Evolutionary conservation across 2,113 vertebrate species (phyloP).

Genomic region (Ictalurus furcatus): DNA sequence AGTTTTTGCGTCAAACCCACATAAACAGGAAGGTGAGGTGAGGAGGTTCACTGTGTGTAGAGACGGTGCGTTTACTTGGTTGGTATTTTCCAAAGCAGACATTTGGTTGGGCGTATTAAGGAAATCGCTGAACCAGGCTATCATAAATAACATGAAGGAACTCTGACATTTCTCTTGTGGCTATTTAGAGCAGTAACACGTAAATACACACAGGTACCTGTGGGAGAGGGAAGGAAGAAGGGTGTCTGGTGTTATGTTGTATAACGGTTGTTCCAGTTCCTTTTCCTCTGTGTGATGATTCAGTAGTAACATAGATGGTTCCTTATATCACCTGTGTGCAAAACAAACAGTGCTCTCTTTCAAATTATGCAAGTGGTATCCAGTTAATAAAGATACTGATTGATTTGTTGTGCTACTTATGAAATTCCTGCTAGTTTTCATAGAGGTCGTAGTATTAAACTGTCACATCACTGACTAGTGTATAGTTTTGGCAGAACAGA

Average conservation of each 20-base stretch:
- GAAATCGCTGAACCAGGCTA: constrained; percentile 4
- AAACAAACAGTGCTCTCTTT: not conserved
- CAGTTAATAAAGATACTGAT: not conserved
- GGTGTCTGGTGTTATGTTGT: constrained; percentile 2
- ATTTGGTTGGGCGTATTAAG: constrained; percentile 13
- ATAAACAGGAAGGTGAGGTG: constrained; percentile 42
- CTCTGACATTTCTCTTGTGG: constrained; percentile 22
- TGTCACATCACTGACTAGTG: not conserved
- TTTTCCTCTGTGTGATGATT: not conserved
- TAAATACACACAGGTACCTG: constrained; percentile 11
- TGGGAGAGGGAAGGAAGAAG: constrained; percentile 8
- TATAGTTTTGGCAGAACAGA: not conserved
- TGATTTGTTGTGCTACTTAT: not conserved
- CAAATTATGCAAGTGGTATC: not conserved
- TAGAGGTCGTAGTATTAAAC: not conserved
- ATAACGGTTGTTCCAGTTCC: no score
- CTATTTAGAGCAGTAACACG: constrained; percentile 17
- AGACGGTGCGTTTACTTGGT: not conserved
- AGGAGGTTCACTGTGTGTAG: constrained; percentile 7
- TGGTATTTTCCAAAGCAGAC: constrained; percentile 28
- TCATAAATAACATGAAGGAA: constrained; percentile 32
- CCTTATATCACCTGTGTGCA: not conserved
- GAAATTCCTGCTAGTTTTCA: not conserved
- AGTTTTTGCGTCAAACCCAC: not conserved
- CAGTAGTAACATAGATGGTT: not conserved